Conservation (phyloP, 2,113 vertebrate species). For the Rutilus rutilus region DNA sequence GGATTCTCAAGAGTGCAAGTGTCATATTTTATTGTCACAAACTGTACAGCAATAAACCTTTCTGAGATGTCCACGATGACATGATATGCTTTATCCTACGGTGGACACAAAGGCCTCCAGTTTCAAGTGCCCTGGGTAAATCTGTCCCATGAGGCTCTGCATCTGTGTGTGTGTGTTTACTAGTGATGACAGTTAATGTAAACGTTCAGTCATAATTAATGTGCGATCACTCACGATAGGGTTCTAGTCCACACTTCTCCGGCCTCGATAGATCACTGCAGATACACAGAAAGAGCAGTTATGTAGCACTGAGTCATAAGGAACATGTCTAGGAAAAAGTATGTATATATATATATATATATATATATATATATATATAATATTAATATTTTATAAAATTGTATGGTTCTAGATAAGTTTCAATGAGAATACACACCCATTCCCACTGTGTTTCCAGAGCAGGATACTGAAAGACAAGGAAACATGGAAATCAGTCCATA, state of each 20-base stretch:
- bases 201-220: background rate
- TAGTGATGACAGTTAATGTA: background rate
- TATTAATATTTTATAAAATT: background rate
- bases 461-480: slow-evolving; percentile 81
- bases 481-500: background rate
- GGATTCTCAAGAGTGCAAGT: background rate
- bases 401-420: background rate
- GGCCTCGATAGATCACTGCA: slow-evolving; percentile 86
- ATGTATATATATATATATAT: too few relatives aligned
- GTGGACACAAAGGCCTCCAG: slow-evolving; percentile 2
- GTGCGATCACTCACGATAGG: slow-evolving; percentile 52
- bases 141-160: background rate
- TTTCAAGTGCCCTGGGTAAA: background rate
- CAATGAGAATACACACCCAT: slow-evolving; percentile 78
- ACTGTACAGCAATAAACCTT: background rate
- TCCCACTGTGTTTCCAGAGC: slow-evolving; percentile 84
- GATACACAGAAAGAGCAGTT: slow-evolving; percentile 49
- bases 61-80: background rate
- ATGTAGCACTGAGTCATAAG: background rate
- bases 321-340: background rate
- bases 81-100: background rate
- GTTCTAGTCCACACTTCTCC: slow-evolving; percentile 73
- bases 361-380: background rate
- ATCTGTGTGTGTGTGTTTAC: background rate
- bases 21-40: slow-evolving; percentile 10